Evolutionary conservation across 2,888 invertebrate species (phyloP), one percentile per base, ranked within the genome.

Genomic region (Scaptomyza cyrtandrae): DNA sequence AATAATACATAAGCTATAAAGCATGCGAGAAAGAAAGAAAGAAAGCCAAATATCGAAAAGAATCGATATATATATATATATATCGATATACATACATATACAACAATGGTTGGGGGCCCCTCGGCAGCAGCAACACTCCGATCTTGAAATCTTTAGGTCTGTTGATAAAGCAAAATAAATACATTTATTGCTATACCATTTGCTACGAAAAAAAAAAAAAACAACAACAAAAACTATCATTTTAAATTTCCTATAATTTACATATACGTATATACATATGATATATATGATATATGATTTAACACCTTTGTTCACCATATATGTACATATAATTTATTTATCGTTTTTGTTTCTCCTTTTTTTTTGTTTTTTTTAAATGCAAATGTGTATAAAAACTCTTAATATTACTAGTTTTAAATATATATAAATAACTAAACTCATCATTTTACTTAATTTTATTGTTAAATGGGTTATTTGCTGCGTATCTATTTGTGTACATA

Each of bases 381-480:
- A 76, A 73, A 73, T 76, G 73, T 73, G 73, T 73, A 76, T 59
- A 49, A 33, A 58, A 58, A 44, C 39, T 67, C 50, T 41, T 48
- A 52, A 62, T 80, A 61, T 39, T 37, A 66, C 67, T 85, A 69
- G 50, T 60, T 71, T 53, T 61, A 60, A 55, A 60, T 68, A 63
- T 50, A 39, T 50, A 39, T 39, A 16, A 41, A 50, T 57, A 63
- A 59, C 63, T 73, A 55, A 50, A 48, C 70, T 74, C 81, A 57
- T 65, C 6, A 57, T 67, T 68, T 57, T 73, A 19, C 48, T 61
- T 61, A 61, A 48, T 56, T 78, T 68, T 31, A 56, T 35, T 66
- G 52, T 78, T 73, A 55, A 79, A 78, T 83, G 84, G 74, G 80
- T 82, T 79, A 56, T 69, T 41, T 69, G 75, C 64, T 81, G 75